A percentile compares a stretch with the other conserved stretches of the same genome.
phyloP scores from a whole-genome alignment of 2,797 vertebrate species.

The Dendrocincla fuliginosa region DNA sequence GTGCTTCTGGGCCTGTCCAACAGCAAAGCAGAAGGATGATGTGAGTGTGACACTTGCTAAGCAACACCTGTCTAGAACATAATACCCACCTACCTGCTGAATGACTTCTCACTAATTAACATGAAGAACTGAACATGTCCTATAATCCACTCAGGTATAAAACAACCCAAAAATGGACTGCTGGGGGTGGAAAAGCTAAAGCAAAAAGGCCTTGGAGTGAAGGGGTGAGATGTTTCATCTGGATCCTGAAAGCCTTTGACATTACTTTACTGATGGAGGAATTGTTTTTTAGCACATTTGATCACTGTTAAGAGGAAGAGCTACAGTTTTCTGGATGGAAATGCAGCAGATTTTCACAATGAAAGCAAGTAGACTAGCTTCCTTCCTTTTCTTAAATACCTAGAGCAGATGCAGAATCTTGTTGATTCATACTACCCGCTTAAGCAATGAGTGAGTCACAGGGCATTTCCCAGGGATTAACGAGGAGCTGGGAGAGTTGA shows the following conservation, averaged over 20 bases:
- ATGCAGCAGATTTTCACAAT: neutral
- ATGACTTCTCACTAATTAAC: neutral
- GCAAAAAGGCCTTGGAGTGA: neutral
- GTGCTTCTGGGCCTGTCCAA: neutral
- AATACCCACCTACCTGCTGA: neutral
- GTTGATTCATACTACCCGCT: neutral
- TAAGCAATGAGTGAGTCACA: neutral
- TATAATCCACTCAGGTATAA: neutral
- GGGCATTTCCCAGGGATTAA: constrained; percentile 19
- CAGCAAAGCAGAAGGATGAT: neutral
- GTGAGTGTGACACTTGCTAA: neutral
- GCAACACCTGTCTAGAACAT: neutral
- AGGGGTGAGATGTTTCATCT: neutral
- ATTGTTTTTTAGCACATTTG: neutral
- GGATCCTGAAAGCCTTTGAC: neutral
- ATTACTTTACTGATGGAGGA: neutral
- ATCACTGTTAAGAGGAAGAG: neutral
- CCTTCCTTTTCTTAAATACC: neutral
- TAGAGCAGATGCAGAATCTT: neutral
- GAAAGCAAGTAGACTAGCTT: neutral
- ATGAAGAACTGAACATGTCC: neutral
- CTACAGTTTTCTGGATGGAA: neutral
- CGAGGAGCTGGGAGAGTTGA: neutral
- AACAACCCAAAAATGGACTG: neutral
- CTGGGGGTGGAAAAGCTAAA: neutral